Evolutionary conservation across 2,797 vertebrate genomes (phyloP).

Genomic region (Enteromius anoplus): DNA sequence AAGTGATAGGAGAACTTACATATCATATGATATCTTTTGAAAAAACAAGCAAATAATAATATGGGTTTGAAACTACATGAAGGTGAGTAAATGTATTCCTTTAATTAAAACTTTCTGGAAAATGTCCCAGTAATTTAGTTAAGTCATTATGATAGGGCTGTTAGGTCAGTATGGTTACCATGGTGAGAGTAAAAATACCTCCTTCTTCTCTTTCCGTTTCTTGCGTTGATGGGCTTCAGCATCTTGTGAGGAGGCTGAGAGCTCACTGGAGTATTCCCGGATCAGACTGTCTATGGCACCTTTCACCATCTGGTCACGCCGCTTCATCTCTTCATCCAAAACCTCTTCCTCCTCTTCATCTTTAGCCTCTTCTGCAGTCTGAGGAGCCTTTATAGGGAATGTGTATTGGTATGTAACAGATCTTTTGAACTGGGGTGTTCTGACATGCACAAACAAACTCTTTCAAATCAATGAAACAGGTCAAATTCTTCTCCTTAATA

Average conservation of each 20-base stretch:
- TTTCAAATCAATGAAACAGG: neutral
- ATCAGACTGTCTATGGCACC: slow-evolving; percentile 94
- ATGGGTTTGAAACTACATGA: neutral
- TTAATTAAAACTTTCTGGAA: neutral
- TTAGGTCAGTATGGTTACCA: neutral
- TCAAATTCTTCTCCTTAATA: too few species aligned
- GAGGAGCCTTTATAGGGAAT: slow-evolving; percentile 8
- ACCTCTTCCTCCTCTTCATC: slow-evolving; percentile 86
- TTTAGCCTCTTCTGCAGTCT: slow-evolving; percentile 71
- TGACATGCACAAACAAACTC: neutral
- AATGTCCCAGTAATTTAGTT: neutral
- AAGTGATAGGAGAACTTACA: neutral
- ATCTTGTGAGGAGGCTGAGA: slow-evolving; percentile 93
- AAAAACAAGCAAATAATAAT: neutral
- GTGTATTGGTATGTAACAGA: neutral
- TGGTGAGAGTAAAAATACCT: slow-evolving; percentile 74
- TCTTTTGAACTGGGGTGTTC: neutral
- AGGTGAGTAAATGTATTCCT: neutral
- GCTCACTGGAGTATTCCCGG: slow-evolving; percentile 94
- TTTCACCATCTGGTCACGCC: slow-evolving; percentile 93
- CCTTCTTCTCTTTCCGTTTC: slow-evolving; percentile 98
- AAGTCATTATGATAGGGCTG: neutral
- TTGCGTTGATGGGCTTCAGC: slow-evolving; percentile 94
- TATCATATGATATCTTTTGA: neutral
- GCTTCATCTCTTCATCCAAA: slow-evolving; percentile 94